Evolutionary conservation across 2,888 invertebrate species (phyloP), one percentile per base, ranked within the genome.

Genomic region (Sarcophaga carnaria): DNA sequence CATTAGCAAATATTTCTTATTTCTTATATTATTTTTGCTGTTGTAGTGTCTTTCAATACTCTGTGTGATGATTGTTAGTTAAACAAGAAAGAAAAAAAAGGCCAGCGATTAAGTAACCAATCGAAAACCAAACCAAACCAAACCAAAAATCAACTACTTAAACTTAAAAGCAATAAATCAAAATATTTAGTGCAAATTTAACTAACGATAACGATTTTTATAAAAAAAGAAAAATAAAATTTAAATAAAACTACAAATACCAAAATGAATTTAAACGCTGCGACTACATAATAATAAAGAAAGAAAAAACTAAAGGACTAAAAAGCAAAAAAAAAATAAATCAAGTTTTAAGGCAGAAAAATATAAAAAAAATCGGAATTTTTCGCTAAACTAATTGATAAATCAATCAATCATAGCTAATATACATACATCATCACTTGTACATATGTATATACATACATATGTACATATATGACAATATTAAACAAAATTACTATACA

Each of bases 141-240:
- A 80, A 76, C 63, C 79, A 71, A 79, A 14, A 12, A 12, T 17
- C 62, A 76, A 76, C 45, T 76, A 49, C 80, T 60, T 80, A 76
- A 85, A 85, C 80, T 60, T 54, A 17, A 79, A 87, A 87, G 87
- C 87, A 87, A 87, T 84, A 84, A 87, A 87, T 84, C 87, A 87
- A 87, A 87, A 87, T 82, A 82, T 84, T 87, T 81, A 82, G 84
- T 82, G 79, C 75, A 87, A 83, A 78, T 74, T 64, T 59, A 54
- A 17, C 54, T 54, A 54, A 14, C 12, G 17, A 54, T 14, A 54
- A 17, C 17, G 54, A 54, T 84, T 76, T 70, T 49, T 63, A 74
- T 3, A 59, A 69, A 63, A 67, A n/a, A 20, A 79, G 45, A 22
- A 27, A 66, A 67, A 4, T n/a, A 20, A 47, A 67, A 47, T 47